Conservation (phyloP, 2,113 vertebrate species). For the Nicator chloris region DNA sequence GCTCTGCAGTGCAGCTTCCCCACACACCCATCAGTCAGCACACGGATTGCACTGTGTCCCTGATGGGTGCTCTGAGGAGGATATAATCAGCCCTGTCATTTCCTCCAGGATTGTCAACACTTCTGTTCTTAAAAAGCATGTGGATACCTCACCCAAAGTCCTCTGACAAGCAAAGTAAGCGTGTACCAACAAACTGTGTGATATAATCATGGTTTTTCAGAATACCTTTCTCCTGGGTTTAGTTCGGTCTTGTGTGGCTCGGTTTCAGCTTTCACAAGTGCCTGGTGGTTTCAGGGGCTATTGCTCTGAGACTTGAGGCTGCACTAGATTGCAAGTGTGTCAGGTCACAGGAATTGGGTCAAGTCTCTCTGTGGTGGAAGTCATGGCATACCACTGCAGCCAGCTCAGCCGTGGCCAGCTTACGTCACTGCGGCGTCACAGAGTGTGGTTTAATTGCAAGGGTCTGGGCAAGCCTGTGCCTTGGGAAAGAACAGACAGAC, state of each 20-base stretch:
- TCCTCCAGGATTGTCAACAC: neutral
- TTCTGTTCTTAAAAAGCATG: neutral
- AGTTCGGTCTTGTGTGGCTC: neutral
- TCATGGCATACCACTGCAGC: neutral
- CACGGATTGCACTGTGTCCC: neutral
- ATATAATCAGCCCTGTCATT: neutral
- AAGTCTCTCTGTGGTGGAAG: neutral
- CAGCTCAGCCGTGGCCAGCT: neutral
- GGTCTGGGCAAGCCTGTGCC: neutral
- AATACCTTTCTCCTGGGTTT: neutral
- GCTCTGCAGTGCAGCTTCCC: neutral
- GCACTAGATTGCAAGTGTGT: slow-evolving; percentile 3
- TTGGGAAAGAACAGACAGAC: neutral
- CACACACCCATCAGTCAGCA: neutral
- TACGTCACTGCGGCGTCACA: neutral
- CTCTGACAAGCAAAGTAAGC: neutral
- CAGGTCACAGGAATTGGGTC: slow-evolving; percentile 39
- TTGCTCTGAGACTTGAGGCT: neutral
- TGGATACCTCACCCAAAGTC: neutral
- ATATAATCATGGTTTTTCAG: neutral
- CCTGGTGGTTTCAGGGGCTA: neutral
- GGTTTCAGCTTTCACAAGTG: neutral
- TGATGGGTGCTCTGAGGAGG: neutral
- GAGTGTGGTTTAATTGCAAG: neutral
- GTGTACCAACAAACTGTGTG: neutral